Base-by-base conservation (phyloP, 2,888 invertebrate species). In the Cataglyphis livida region DNA sequence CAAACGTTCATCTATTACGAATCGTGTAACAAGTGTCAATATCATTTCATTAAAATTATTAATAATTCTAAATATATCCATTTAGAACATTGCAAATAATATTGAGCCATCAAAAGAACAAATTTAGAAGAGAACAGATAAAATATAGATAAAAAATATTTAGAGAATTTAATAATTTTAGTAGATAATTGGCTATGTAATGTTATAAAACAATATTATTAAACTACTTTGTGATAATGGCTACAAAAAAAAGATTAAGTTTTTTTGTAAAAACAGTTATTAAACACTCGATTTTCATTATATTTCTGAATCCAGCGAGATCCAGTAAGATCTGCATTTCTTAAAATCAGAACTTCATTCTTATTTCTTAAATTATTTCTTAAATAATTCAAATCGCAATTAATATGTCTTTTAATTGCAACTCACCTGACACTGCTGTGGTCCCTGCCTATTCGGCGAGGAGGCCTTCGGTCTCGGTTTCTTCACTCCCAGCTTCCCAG, bases 361-460 rank as follows among this genome's bases (percentile, higher is more conserved):
- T 32, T 51, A 51, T 18, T n/a, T 32, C 1, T 5, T 21, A n/a
- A 32, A 32, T 32, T 51, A n/a, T 21, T n/a, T 32, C 1, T 5
- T 21, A n/a, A 32, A 32, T 32, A 32, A 74, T 35, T 64, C 1
- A 44, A n/a, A 12, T 54, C 7, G 15, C 6, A 62, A 12, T 12
- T 32, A 9, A 21, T 62, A 28, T 4, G 6, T 28, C 10, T 41
- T 66, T 66, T 18, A 21, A 65, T 51, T 10, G n/a, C 41, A 7
- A 25, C 85, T 92, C 79, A 98, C 98, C 96, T 98, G 98, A 95
- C 98, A 98, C 94, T 98, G 98, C 93, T 98, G 98, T 71, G 98
- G 98, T 84, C 98, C 98, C 95, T 98, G 98, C 85, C 98, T 95
- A 95, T 98, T 98, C 61, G 98, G 98, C 61, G 98, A 98, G 76